phyloP scores from a whole-genome alignment of 2,113 vertebrate species.

The Indicator indicator region DNA sequence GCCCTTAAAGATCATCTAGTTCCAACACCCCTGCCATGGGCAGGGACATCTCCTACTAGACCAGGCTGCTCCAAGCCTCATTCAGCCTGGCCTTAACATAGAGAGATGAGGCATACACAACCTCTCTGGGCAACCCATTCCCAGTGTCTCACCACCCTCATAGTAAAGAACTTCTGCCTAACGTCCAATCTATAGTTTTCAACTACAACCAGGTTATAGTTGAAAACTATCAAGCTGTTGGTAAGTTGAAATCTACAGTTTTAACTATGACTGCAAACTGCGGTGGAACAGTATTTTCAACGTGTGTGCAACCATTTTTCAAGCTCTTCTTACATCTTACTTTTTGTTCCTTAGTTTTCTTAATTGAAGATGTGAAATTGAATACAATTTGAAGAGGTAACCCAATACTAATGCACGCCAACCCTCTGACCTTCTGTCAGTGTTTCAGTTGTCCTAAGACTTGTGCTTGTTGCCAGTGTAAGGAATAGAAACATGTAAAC shows the following conservation, averaged over 20 bases:
- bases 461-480: background rate
- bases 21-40: too few relatives aligned
- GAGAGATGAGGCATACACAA: too few relatives aligned
- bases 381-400: background rate
- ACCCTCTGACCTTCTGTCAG: background rate
- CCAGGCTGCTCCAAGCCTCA: too few relatives aligned
- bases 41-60: too few relatives aligned
- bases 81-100: too few relatives aligned
- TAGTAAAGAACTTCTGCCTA: too few relatives aligned
- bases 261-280: background rate
- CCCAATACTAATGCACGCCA: background rate
- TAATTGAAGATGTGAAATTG: background rate
- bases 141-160: too few relatives aligned
- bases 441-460: background rate
- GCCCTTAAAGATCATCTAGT: too few relatives aligned
- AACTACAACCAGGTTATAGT: background rate
- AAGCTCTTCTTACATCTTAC: background rate
- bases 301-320: fast-evolving
- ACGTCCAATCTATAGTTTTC: too few relatives aligned
- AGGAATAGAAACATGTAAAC: fast-evolving
- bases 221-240: background rate
- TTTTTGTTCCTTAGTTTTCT: background rate
- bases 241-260: background rate
- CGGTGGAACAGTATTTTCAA: background rate
- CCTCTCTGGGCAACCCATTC: too few relatives aligned